phyloP scores from a whole-genome alignment of 2,113 vertebrate genomes.

The Ammodytes dubius region DNA sequence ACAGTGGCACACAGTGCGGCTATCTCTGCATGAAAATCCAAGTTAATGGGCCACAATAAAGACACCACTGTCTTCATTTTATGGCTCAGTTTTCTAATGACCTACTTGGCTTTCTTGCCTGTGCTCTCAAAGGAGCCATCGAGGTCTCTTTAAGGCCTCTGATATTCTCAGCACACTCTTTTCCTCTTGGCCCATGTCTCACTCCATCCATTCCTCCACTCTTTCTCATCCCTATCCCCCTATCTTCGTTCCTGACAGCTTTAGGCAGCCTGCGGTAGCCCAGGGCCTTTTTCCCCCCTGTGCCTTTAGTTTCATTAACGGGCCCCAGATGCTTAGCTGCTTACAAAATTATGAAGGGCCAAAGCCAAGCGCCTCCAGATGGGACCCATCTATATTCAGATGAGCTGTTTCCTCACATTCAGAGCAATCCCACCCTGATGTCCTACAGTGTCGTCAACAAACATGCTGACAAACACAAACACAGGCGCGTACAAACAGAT shows the following conservation, averaged over 20 bases:
- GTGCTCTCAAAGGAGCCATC: constrained; percentile 78
- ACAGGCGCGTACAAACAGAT: constrained; percentile 77
- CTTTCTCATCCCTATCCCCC: constrained; percentile 51
- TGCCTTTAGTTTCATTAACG: constrained; percentile 85
- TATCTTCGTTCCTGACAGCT: constrained; percentile 61
- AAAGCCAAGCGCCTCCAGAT: constrained; percentile 86
- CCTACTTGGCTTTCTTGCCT: constrained; percentile 81
- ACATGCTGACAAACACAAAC: constrained; percentile 81
- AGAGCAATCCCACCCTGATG: constrained; percentile 83
- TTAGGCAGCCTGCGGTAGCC: constrained; percentile 65
- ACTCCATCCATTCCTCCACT: constrained; percentile 72
- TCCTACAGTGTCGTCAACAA: constrained; percentile 83
- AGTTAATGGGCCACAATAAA: constrained; percentile 84
- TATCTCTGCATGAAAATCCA: constrained; percentile 75
- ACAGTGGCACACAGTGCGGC: constrained; percentile 74
- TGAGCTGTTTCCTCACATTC: constrained; percentile 86
- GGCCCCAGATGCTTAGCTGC: constrained; percentile 86
- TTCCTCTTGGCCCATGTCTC: constrained; percentile 64
- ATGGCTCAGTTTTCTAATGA: constrained; percentile 83
- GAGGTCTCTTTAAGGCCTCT: constrained; percentile 75
- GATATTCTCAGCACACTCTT: constrained; percentile 76
- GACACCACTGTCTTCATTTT: constrained; percentile 83
- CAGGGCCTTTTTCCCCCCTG: constrained; percentile 62
- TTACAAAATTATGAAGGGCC: constrained; percentile 85
- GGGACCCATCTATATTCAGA: constrained; percentile 89